phyloP scores from a whole-genome alignment of 2,888 invertebrate genomes.

The Nymphalis urticae region DNA sequence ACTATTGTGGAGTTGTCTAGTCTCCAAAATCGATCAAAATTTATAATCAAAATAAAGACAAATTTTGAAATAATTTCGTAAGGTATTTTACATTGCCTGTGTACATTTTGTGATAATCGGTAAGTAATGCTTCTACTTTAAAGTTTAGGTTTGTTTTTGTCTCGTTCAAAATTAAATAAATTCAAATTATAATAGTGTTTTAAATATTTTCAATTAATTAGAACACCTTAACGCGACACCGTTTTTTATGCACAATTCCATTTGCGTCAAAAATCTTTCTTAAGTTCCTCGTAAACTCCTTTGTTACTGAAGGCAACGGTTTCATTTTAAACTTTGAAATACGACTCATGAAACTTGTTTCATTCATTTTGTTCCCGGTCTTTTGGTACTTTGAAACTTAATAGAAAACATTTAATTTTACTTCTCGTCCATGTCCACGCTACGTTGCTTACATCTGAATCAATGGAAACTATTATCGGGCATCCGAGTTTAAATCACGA shows the following conservation, averaged over 20 bases:
- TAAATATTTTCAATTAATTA: background rate
- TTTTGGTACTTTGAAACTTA: conserved; percentile 10
- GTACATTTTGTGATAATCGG: too few species aligned
- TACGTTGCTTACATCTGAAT: background rate
- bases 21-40: too few species aligned
- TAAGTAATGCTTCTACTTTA: too few species aligned
- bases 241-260: conserved; percentile 16
- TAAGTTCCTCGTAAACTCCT: conserved; percentile 26
- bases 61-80: too few species aligned
- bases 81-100: too few species aligned
- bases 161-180: too few species aligned
- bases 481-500: too few species aligned
- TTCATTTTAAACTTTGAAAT: conserved; percentile 30
- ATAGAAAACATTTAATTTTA: conserved; percentile 17
- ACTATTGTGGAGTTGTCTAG: too few species aligned
- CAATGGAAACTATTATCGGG: background rate
- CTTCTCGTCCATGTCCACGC: background rate
- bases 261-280: conserved; percentile 19
- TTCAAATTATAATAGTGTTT: background rate
- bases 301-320: conserved; percentile 27
- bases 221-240: background rate
- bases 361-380: conserved; percentile 16
- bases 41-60: too few species aligned
- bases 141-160: too few species aligned
- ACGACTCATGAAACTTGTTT: conserved; percentile 14